These are phyloP conservation scores for Pyrgilauda ruficollis DNA, from an alignment of 2,113 vertebrate species.

Conservation along the genomic window DNA sequence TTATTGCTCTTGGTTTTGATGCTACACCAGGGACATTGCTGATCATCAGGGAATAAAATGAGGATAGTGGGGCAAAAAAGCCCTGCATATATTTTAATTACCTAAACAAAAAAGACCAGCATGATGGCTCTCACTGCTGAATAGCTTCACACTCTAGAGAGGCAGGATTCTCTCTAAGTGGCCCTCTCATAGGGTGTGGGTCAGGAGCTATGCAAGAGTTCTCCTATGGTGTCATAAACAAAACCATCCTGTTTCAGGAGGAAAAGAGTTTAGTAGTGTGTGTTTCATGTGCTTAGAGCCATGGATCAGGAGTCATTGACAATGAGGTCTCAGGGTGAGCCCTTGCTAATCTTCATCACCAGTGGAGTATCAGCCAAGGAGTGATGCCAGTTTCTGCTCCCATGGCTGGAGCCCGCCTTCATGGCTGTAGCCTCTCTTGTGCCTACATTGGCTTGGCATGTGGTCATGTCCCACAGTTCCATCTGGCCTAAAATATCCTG, in stretches of 20 bases:
- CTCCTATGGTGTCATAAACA: not conserved
- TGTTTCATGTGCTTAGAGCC: not conserved
- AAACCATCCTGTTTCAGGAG: not conserved
- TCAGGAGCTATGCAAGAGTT: not conserved
- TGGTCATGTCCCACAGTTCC: not conserved
- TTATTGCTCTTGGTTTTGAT: not conserved
- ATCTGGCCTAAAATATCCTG: not conserved
- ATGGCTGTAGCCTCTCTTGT: not conserved
- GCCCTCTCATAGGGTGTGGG: not conserved
- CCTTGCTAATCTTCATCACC: too few relatives aligned
- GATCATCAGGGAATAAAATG: not conserved
- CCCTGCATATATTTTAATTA: not conserved
- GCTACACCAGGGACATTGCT: not conserved
- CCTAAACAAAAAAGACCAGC: not conserved
- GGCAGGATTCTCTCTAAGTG: not conserved
- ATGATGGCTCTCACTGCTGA: not conserved
- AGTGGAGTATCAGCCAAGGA: not conserved
- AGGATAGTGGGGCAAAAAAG: not conserved
- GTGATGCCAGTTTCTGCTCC: fast-evolving
- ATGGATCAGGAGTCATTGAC: fast-evolving
- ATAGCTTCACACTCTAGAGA: not conserved
- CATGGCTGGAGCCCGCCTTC: fast-evolving
- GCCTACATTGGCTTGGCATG: fast-evolving
- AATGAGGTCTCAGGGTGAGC: not conserved
- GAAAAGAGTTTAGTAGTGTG: not conserved